A percentile compares a stretch with the other conserved stretches of the same genome.
Evolutionary conservation across 2,113 vertebrate species (phyloP).

Genomic region (Pristiophorus japonicus): DNA sequence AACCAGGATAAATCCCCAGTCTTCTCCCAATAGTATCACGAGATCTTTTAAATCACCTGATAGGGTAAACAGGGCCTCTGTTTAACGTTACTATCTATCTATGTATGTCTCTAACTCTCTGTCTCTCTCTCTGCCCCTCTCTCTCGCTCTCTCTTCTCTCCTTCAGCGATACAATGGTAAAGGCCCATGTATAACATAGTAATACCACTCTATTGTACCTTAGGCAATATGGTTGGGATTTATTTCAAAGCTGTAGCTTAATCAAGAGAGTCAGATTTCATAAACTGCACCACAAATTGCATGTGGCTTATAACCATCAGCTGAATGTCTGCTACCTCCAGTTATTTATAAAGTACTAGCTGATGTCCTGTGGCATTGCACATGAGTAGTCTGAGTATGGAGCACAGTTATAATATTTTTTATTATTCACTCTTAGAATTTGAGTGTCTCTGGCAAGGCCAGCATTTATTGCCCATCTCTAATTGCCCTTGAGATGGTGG

Average conservation of each 20-base stretch:
- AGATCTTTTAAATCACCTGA: neutral
- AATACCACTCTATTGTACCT: neutral
- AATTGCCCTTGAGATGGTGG: neutral
- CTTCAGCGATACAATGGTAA: neutral
- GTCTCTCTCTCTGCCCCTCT: neutral
- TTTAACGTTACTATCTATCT: neutral
- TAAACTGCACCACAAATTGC: neutral
- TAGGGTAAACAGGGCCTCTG: neutral
- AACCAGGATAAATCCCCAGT: neutral
- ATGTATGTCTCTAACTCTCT: neutral
- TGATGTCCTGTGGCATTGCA: neutral
- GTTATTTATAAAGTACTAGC: neutral
- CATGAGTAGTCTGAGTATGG: neutral
- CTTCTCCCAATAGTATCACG: neutral
- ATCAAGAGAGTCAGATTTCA: neutral
- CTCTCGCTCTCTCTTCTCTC: neutral
- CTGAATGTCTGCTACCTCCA: neutral
- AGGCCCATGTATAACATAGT: neutral
- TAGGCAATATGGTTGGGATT: neutral
- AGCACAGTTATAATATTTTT: neutral
- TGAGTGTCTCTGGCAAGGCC: neutral
- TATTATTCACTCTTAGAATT: neutral
- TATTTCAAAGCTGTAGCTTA: neutral
- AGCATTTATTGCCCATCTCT: neutral
- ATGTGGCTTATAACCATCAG: neutral